Evolutionary conservation across 2,113 vertebrate genomes (phyloP).

Genomic region (Hirundichthys speculiger): DNA sequence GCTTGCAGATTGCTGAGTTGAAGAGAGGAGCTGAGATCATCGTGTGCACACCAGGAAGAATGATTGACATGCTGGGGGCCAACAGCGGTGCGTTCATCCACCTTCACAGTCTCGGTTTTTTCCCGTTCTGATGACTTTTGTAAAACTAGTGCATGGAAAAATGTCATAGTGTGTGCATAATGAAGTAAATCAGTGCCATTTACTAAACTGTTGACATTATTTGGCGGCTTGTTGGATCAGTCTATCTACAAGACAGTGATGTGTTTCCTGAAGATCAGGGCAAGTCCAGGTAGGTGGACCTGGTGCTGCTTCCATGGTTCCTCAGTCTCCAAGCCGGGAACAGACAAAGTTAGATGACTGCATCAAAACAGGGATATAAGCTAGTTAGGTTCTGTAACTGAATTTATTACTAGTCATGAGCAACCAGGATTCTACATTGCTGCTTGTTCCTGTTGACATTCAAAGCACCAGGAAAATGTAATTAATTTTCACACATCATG

Average conservation of each 20-base stretch:
- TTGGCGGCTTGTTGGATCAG: slow-evolving; percentile 89
- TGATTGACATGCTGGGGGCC: slow-evolving; percentile 99
- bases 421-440: background rate
- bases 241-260: slow-evolving; percentile 90
- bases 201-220: slow-evolving; percentile 98
- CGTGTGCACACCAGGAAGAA: slow-evolving; percentile 97
- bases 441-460: background rate
- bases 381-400: slow-evolving; percentile 11
- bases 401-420: too few relatives aligned
- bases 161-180: slow-evolving; percentile 25
- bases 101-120: background rate
- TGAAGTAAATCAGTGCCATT: slow-evolving; percentile 72
- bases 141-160: slow-evolving; percentile 81
- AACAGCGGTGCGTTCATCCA: slow-evolving; percentile 92
- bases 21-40: slow-evolving; percentile 99
- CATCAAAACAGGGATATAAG: background rate
- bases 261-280: slow-evolving; percentile 90
- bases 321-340: slow-evolving; percentile 14
- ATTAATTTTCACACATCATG: too few relatives aligned
- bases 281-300: slow-evolving; percentile 89
- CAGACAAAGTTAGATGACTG: slow-evolving; percentile 7
- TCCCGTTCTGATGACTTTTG: slow-evolving; percentile 2
- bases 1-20: slow-evolving; percentile 93
- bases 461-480: too few relatives aligned
- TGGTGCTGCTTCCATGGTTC: slow-evolving; percentile 49